These are phyloP conservation scores for Pangasius larnaudii DNA, from an alignment of 2,797 vertebrate species.

Conservation along the genomic window DNA sequence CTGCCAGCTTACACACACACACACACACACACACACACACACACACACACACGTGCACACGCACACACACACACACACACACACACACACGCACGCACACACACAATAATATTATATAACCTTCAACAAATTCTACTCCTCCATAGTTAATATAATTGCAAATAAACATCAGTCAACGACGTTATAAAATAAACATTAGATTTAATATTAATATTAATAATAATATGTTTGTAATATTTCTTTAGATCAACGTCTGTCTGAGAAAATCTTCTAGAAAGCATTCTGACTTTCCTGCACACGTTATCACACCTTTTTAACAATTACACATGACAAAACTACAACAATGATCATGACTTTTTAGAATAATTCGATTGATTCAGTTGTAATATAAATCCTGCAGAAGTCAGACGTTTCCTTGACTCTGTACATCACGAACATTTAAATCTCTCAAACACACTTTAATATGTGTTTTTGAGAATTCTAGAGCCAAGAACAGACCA, in stretches of 20 bases:
- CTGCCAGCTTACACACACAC: conserved; percentile 81
- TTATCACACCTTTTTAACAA: background rate
- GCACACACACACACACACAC: conserved; percentile 16
- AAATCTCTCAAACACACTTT: no score
- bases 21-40: conserved; percentile 47
- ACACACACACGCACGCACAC: conserved; percentile 53
- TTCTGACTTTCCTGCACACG: background rate
- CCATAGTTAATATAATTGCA: background rate
- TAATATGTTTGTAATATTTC: background rate
- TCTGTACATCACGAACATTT: no score
- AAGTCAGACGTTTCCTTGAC: no score
- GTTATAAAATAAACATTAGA: background rate
- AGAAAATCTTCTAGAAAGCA: background rate
- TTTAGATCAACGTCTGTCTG: background rate
- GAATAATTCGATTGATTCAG: no score
- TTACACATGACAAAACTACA: no score
- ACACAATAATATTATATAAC: background rate
- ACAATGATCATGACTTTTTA: no score
- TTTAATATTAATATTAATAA: no score
- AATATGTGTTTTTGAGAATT: no score
- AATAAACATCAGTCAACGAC: background rate
- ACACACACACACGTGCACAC: conserved; percentile 32
- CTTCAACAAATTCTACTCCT: background rate
- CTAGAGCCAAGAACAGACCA: no score
- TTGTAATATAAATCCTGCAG: no score